Conservation (phyloP, 2,888 invertebrate genomes). For the Drosophila algonquin region DNA sequence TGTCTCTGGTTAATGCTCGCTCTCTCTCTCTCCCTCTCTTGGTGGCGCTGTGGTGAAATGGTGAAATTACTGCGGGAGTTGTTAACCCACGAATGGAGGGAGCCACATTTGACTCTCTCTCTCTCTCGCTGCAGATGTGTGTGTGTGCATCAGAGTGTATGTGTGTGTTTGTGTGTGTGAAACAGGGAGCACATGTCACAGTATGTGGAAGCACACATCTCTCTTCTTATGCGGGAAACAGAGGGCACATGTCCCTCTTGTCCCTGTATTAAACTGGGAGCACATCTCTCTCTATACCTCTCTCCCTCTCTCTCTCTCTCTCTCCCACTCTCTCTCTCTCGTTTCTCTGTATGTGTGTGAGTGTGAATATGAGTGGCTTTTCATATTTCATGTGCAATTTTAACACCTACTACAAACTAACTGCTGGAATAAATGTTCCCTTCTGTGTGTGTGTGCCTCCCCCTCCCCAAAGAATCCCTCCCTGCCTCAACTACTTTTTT, state of each 20-base stretch:
- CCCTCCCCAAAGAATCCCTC: too few relatives aligned
- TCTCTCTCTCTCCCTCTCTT: conserved; percentile 7
- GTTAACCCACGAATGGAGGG: conserved; percentile 47
- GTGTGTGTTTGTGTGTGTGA: neutral
- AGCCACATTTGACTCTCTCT: neutral
- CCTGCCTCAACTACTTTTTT: neutral
- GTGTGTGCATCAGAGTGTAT: neutral
- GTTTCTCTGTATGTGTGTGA: neutral
- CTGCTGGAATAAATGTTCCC: conserved; percentile 57
- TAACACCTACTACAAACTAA: conserved; percentile 74
- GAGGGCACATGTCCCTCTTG: neutral
- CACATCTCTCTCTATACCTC: conserved; percentile 19
- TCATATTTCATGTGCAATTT: conserved; percentile 78
- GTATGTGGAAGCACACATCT: neutral
- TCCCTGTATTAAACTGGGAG: conserved; percentile 27
- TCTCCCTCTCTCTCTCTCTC: neutral
- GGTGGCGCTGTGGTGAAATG: conserved; percentile 59
- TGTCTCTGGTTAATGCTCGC: too few relatives aligned
- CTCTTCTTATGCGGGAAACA: neutral
- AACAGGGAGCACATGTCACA: neutral
- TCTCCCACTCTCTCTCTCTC: neutral
- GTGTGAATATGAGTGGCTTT: conserved; percentile 56
- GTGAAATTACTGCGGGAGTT: conserved; percentile 54
- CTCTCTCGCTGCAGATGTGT: conserved; percentile 1
- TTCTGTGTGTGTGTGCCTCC: conserved; percentile 8